Evolutionary conservation across 2,113 vertebrate genomes (phyloP).

Genomic region (Ailurus styani): DNA sequence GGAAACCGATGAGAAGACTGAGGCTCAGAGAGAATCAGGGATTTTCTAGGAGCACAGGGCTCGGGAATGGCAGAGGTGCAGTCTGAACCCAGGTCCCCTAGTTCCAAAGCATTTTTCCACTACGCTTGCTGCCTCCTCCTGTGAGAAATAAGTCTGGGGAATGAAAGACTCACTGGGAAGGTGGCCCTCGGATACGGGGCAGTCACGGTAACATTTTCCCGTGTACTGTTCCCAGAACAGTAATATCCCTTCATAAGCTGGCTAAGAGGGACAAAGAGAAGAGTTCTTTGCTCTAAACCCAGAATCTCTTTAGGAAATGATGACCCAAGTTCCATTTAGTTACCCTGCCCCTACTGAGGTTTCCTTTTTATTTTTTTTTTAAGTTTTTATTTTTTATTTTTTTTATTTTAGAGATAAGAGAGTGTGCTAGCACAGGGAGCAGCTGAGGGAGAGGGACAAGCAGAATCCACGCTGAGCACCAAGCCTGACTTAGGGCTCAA

Average conservation of each 20-base stretch:
- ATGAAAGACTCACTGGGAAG: background rate
- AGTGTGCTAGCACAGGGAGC: background rate
- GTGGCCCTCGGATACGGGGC: background rate
- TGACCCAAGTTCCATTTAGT: background rate
- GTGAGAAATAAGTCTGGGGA: background rate
- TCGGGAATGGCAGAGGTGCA: background rate
- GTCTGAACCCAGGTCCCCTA: background rate
- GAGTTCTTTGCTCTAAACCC: background rate
- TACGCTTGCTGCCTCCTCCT: background rate
- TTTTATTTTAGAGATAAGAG: background rate
- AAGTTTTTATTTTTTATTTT: too few relatives aligned
- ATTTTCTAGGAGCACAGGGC: background rate
- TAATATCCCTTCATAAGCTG: background rate
- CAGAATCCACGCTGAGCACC: background rate
- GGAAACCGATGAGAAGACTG: background rate
- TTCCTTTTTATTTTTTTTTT: background rate
- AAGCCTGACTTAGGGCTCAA: background rate
- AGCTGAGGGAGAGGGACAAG: background rate
- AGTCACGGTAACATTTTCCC: background rate
- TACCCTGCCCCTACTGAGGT: background rate
- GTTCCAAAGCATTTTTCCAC: background rate
- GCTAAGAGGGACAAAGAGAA: background rate
- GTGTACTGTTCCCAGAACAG: background rate
- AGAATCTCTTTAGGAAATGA: background rate
- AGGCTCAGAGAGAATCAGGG: background rate